Base-by-base conservation (phyloP, 2,797 vertebrate genomes). In the Notolabrus celidotus region DNA sequence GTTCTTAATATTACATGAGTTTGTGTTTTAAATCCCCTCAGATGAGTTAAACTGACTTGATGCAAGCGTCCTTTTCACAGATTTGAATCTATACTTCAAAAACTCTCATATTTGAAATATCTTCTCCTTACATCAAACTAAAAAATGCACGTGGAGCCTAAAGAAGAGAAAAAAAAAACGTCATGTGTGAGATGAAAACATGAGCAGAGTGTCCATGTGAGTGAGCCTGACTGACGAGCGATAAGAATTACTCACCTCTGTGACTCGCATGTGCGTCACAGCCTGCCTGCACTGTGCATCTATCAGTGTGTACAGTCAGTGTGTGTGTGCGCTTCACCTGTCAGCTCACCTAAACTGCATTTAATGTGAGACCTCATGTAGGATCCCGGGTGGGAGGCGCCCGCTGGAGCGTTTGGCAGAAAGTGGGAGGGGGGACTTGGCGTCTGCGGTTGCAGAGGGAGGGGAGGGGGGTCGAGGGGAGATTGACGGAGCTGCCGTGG, bases 401-500 rank as follows among this genome's bases (percentile, higher is more conserved):
- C 72, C 82, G 86, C 80, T 80, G 83, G 54, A 86, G 86, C 85
- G 46, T 86, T 84, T 77, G 84, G 84, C 7, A n/a, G 45, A 66
- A 51, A 49, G 45, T 34, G 50, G 20, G 22, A 7, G 49, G 66
- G 16, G 47, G 16, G 27, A 3, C 6, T 20, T 3, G 23, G 20
- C 20, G 53, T 22, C 22, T 19, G 29, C 5, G 19, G 27, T 11
- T 19, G 19, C 3, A 16, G n/a, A n/a, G n/a, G n/a, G n/a, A n/a
- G n/a, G n/a, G n/a, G 50, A 70, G 23, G 17, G 71, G 67, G 67
- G 79, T 71, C 31, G 12, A 56, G 19, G n/a, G 36, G 55, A 78
- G 87, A 88, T 45, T 83, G 86, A 80, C 84, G 65, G 84, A 74
- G 86, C 74, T 38, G 66, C 76, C 81, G 89, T 91, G 79, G 90